These are phyloP conservation scores for Orius insidiosus DNA, from an alignment of 1,140 invertebrate genomes.

Conservation along the genomic window DNA sequence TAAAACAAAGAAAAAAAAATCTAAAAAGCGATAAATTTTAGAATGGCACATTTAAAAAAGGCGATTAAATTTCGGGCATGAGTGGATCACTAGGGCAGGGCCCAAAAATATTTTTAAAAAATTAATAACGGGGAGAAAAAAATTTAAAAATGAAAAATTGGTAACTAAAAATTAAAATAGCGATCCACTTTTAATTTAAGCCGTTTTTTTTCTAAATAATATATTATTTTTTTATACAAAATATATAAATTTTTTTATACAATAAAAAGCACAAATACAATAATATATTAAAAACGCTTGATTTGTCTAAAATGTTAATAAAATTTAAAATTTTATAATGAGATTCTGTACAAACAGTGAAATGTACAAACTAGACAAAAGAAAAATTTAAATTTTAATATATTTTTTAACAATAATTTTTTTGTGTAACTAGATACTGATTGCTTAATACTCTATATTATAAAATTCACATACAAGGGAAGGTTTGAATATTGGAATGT, in stretches of 20 bases:
- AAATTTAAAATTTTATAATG: constrained; percentile 13
- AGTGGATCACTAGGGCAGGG: neutral
- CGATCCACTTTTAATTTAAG: neutral
- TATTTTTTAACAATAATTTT: constrained; percentile 4
- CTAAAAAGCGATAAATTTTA: neutral
- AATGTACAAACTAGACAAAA: constrained; percentile 7
- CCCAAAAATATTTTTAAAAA: neutral
- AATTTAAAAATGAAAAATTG: neutral
- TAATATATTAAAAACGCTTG: neutral
- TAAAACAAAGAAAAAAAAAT: neutral
- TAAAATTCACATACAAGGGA: neutral
- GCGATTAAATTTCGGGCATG: neutral
- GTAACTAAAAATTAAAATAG: neutral
- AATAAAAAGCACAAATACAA: constrained; percentile 1
- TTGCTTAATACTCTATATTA: neutral
- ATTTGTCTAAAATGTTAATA: constrained; percentile 11
- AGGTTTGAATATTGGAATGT: neutral
- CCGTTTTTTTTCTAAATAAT: neutral
- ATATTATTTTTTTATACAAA: neutral
- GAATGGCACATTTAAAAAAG: constrained; percentile 8
- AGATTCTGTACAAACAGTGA: constrained; percentile 16
- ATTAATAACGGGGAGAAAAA: neutral
- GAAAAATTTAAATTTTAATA: neutral
- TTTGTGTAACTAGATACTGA: neutral
- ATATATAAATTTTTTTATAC: constrained; percentile 12